Evolutionary conservation across 1,140 invertebrate genomes (phyloP), one percentile per base, ranked within the genome.

Genomic region (Delia radicum): DNA sequence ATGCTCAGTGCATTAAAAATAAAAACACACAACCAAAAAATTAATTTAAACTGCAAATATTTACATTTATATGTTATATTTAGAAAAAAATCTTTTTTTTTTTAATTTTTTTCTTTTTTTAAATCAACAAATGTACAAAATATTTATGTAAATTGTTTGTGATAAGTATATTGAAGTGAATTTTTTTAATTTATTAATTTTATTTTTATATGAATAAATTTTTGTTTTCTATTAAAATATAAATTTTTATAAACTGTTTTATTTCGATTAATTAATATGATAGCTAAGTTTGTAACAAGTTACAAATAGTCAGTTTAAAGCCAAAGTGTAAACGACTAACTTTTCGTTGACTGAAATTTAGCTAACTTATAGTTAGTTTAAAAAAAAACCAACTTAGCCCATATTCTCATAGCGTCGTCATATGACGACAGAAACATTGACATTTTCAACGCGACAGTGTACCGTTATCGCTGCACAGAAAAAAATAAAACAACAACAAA

Each of bases 371-470:
- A 73, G 71, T 46, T 26, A 73, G 42, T 18, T 73, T 24, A n/a
- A n/a, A 24, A 46, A 73, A 73, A 73, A 46, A 26, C 18, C 37
- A 48, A 48, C 37, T 73, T 37, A 73, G n/a, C n/a, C n/a, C n/a
- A n/a, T n/a, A n/a, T n/a, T n/a, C n/a, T n/a, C n/a, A n/a, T n/a
- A n/a, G n/a, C n/a, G n/a, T n/a, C n/a, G n/a, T n/a, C n/a, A n/a
- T n/a, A n/a, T n/a, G n/a, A n/a, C n/a, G n/a, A n/a, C n/a, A n/a
- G n/a, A n/a, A n/a, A n/a, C n/a, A n/a, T n/a, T n/a, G n/a, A n/a
- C n/a, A n/a, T n/a, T n/a, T n/a, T n/a, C n/a, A n/a, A n/a, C n/a
- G n/a, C n/a, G n/a, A n/a, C n/a, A n/a, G n/a, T n/a, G n/a, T n/a
- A n/a, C n/a, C n/a, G n/a, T n/a, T n/a, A n/a, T n/a, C n/a, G n/a